Conservation (phyloP, 2,113 vertebrate genomes). For the Triplophysa rosa region DNA sequence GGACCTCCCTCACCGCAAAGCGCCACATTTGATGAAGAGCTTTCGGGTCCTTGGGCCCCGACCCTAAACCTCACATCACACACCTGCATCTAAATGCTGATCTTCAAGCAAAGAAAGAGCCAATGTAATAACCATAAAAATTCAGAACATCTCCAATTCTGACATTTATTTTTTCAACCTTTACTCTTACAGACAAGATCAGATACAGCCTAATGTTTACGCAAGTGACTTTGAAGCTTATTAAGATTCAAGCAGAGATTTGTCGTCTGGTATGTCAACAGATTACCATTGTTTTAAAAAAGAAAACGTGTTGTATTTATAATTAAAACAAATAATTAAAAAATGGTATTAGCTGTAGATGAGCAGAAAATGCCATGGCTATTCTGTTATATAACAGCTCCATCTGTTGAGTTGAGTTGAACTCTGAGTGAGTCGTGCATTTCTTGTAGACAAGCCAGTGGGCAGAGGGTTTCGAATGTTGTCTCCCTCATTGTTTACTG, state of each 20-base stretch:
- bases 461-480: not conserved
- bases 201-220: constrained; percentile 7
- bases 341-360: not conserved
- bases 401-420: constrained; percentile 29
- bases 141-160: constrained; percentile 8
- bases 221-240: not conserved
- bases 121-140: constrained; percentile 31
- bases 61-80: constrained; percentile 24
- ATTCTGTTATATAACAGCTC: constrained; percentile 30
- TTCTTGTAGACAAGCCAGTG: not conserved
- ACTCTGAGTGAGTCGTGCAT: constrained; percentile 13
- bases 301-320: not conserved
- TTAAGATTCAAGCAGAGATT: constrained; percentile 28
- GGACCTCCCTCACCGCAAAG: not conserved
- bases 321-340: not conserved
- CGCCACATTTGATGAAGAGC: not conserved
- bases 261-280: not conserved
- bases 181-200: not conserved
- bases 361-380: constrained; percentile 4
- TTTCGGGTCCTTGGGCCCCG: not conserved
- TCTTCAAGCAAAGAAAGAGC: constrained; percentile 4
- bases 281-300: not conserved
- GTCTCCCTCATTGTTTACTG: constrained; percentile 7
- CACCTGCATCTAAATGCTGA: constrained; percentile 41
- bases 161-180: not conserved